These are phyloP conservation scores for Lepetodrilus schrolli DNA, from an alignment of 2,888 invertebrate species.

Conservation along the genomic window DNA sequence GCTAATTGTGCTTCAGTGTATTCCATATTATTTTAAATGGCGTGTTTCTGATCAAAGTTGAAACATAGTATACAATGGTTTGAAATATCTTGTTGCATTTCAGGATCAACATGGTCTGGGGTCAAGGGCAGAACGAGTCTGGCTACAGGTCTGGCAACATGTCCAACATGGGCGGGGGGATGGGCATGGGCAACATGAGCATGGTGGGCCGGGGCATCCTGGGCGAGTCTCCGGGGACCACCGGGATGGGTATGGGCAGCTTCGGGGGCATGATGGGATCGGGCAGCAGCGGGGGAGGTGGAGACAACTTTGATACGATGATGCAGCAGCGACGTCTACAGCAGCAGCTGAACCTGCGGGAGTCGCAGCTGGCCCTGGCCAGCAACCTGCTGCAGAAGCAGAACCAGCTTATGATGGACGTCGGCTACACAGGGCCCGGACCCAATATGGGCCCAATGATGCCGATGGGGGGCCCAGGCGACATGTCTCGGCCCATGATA, in stretches of 20 bases:
- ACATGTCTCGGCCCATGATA: slow-evolving; percentile 15
- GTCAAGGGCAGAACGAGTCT: background rate
- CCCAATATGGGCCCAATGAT: slow-evolving; percentile 2
- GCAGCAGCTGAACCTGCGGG: slow-evolving; percentile 37
- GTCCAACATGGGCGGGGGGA: background rate
- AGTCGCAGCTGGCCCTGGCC: slow-evolving; percentile 43
- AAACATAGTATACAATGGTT: too few relatives aligned
- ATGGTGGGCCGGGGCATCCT: slow-evolving; percentile 19
- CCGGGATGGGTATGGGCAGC: slow-evolving; percentile 12
- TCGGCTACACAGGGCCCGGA: background rate
- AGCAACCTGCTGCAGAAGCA: slow-evolving; percentile 44
- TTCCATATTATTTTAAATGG: too few relatives aligned
- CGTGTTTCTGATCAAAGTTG: too few relatives aligned
- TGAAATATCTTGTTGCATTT: background rate
- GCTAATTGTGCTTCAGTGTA: too few relatives aligned
- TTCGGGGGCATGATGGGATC: background rate
- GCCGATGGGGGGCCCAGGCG: background rate
- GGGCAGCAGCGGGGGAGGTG: background rate
- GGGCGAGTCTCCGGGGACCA: slow-evolving; percentile 29
- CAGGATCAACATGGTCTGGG: background rate
- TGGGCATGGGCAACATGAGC: background rate
- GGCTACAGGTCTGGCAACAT: background rate
- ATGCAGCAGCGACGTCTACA: slow-evolving; percentile 37
- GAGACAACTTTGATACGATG: slow-evolving; percentile 30
- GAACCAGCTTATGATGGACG: slow-evolving; percentile 33